phyloP scores from a whole-genome alignment of 2,888 invertebrate genomes.

The Idaea biselata region DNA sequence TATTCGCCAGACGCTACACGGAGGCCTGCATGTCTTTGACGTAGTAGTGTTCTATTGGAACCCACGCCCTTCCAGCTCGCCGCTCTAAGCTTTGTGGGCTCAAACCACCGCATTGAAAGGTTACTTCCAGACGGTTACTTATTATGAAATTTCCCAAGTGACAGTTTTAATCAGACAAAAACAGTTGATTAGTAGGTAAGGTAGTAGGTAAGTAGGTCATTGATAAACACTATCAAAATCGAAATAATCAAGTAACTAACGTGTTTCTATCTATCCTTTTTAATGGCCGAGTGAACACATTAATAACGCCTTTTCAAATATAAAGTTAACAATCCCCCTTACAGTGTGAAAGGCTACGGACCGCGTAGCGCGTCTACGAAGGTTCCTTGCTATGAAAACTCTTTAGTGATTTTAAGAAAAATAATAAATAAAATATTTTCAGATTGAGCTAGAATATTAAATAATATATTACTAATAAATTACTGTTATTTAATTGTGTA shows the following conservation, averaged over 20 bases:
- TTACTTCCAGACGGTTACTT: too few species aligned
- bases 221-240: neutral
- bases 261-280: neutral
- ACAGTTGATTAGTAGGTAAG: too few species aligned
- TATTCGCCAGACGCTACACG: too few species aligned
- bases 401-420: neutral
- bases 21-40: too few species aligned
- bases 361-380: conserved; percentile 1
- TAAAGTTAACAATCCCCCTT: neutral
- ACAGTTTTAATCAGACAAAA: too few species aligned
- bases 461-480: neutral
- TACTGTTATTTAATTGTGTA: too few species aligned
- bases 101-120: too few species aligned
- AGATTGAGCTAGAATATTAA: neutral
- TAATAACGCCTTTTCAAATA: neutral
- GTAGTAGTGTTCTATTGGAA: too few species aligned
- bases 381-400: neutral
- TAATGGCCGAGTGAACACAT: neutral
- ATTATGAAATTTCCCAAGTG: too few species aligned
- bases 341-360: neutral
- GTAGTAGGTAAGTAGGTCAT: neutral
- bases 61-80: too few species aligned
- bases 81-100: too few species aligned
- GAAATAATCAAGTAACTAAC: neutral
- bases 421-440: neutral